Conservation (phyloP, 2,797 vertebrate genomes). For the Sebastes steindachneri region DNA sequence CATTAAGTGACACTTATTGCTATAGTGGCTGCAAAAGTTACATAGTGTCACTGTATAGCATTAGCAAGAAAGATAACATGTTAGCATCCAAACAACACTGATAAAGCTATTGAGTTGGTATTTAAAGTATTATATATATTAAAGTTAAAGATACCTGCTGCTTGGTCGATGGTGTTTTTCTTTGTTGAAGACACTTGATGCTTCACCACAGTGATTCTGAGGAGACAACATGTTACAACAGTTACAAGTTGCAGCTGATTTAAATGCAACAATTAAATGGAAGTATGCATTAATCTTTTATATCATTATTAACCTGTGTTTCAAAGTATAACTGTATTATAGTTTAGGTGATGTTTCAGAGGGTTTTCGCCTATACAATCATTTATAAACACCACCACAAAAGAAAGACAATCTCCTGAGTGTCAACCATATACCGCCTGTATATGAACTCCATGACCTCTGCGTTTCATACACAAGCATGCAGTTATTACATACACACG, state of each 20-base stretch:
- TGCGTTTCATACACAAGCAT: not conserved
- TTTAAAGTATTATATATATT: not conserved
- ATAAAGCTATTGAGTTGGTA: not conserved
- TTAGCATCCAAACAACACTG: not conserved
- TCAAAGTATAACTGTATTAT: not conserved
- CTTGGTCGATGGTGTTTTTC: not conserved
- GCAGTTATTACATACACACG: too few relatives aligned
- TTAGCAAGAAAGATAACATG: too few relatives aligned
- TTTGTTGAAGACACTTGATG: not conserved
- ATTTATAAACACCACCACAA: not conserved
- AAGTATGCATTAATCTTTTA: not conserved
- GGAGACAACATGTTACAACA: not conserved
- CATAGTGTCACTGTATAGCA: fast-evolving
- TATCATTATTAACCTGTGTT: not conserved
- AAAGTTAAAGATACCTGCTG: not conserved
- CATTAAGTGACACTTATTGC: not conserved
- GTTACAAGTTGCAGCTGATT: not conserved
- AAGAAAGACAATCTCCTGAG: not conserved
- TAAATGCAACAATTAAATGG: not conserved
- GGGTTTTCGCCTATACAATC: not conserved
- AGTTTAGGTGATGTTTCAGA: not conserved
- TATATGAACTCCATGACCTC: not conserved
- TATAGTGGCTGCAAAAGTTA: not conserved
- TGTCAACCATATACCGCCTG: not conserved
- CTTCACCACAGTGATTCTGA: not conserved